Conservation (phyloP, 2,113 vertebrate species). For the Cairina moschata region DNA sequence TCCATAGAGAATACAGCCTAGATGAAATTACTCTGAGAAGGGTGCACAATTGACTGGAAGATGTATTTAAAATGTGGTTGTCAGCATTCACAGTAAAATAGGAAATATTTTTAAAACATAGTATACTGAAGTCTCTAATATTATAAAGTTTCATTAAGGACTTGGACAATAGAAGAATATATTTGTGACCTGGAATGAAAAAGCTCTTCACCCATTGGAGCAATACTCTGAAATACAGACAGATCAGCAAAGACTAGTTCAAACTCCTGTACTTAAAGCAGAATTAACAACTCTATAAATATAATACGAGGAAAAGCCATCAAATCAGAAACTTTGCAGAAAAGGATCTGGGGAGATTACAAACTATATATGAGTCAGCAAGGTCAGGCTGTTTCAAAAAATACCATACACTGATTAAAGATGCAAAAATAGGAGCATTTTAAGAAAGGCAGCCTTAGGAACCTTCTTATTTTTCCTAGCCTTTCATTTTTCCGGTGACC, state of each 20-base stretch:
- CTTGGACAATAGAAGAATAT: not conserved
- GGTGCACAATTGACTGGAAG: not conserved
- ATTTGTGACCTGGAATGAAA: not conserved
- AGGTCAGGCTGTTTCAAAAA: not conserved
- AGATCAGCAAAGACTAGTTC: not conserved
- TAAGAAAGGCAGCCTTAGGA: not conserved
- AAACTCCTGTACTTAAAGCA: not conserved
- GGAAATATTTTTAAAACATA: not conserved
- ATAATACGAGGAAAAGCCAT: not conserved
- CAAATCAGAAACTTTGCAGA: not conserved
- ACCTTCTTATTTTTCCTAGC: not conserved
- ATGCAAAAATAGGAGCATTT: not conserved
- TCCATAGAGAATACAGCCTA: not conserved
- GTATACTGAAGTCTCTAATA: not conserved
- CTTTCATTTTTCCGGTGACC: too few relatives aligned
- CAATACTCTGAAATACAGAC: not conserved
- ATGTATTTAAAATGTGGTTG: not conserved
- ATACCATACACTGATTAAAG: not conserved
- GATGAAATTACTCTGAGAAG: not conserved
- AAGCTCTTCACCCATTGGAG: not conserved
- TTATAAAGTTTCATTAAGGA: not conserved
- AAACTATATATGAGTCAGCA: not conserved
- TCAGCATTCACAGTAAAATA: not conserved
- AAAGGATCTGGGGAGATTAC: not conserved
- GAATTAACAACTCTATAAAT: slow-evolving; percentile 5